Evolutionary conservation across 2,113 vertebrate species (phyloP).

Genomic region (Corydoras maculifer): DNA sequence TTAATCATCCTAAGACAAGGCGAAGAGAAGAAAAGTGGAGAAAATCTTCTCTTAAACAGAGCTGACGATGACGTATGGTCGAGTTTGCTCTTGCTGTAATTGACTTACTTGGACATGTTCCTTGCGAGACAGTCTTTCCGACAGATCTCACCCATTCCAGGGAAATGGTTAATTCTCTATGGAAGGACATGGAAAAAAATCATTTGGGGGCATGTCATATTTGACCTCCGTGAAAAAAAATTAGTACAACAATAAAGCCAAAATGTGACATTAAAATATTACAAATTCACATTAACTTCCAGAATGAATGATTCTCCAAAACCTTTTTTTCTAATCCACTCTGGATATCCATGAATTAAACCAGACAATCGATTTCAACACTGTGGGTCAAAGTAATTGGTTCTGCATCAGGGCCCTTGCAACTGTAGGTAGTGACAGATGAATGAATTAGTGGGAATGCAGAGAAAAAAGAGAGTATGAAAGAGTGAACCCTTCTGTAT

Average conservation of each 20-base stretch:
- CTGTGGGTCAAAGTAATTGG: constrained; percentile 71
- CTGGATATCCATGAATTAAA: constrained; percentile 15
- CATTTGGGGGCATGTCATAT: constrained; percentile 59
- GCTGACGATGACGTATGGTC: background rate
- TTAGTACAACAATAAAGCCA: too few species aligned
- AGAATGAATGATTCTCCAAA: too few species aligned
- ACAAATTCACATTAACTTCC: too few species aligned
- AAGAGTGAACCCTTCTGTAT: constrained; percentile 63
- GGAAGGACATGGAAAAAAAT: constrained; percentile 64
- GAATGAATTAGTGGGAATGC: constrained; percentile 74
- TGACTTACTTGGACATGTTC: constrained; percentile 97
- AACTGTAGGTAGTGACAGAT: constrained; percentile 67
- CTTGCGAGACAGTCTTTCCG: constrained; percentile 97
- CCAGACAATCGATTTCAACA: constrained; percentile 68
- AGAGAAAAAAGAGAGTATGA: constrained; percentile 44
- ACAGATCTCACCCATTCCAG: constrained; percentile 99
- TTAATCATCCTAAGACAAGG: constrained; percentile 83
- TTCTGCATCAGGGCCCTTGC: constrained; percentile 71
- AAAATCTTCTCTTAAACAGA: too few species aligned
- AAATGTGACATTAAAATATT: too few species aligned
- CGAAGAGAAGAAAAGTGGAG: background rate
- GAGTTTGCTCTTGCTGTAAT: background rate
- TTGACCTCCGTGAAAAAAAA: constrained; percentile 61
- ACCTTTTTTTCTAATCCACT: too few species aligned
- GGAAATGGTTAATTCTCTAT: constrained; percentile 99